Base-by-base conservation (phyloP, 2,888 invertebrate genomes). In the Lochmaea capreae region DNA sequence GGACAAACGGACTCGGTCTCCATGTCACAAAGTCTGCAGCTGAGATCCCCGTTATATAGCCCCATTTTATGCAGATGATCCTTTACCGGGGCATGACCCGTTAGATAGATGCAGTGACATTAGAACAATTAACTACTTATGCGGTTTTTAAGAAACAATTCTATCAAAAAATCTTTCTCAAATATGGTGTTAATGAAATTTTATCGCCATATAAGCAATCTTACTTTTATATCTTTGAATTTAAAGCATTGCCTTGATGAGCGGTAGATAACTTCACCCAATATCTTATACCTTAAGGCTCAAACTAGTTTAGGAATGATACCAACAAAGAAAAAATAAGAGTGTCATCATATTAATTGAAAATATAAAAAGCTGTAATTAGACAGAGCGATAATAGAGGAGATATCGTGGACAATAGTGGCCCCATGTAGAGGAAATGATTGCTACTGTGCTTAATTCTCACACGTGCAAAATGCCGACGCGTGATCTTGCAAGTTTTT, bases 271-370 rank as follows among this genome's bases (percentile, higher is more conserved):
- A n/a, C n/a, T n/a, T n/a, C 12, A 57, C 22, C 18, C 6, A 33
- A 8, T 5, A 39, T 57, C 57, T 18, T 18, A 6, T 16, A 10
- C 43, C 42, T 63, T 43, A 43, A 43, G 12, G 12, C 11, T 39
- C 3, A 62, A 42, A 16, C 26, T 39, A 42, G 39, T 62, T 33
- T 62, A 4, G 39, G 58, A 49, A 62, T 62, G 22, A 22, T 52
- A 54, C n/a, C n/a, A 54, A n/a, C 10, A 49, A 12, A 39, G 33
- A 54, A 90, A 79, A 90, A 89, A 87, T 88, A 39, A 88, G 88
- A 90, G 89, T 90, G 90, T 90, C 90, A 90, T 90, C 90, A 88
- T 90, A 88, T 90, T 90, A 90, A 90, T 90, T 90, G 90, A 89
- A 90, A 90, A 89, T 90, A 90, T 90, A 90, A 90, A 90, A 89